A percentile compares a stretch with the other conserved stretches of the same genome.
Evolutionary conservation across 64 coral and sea anemone genomes (phyloP).

Genomic region (Dendronephthya gigantea): DNA sequence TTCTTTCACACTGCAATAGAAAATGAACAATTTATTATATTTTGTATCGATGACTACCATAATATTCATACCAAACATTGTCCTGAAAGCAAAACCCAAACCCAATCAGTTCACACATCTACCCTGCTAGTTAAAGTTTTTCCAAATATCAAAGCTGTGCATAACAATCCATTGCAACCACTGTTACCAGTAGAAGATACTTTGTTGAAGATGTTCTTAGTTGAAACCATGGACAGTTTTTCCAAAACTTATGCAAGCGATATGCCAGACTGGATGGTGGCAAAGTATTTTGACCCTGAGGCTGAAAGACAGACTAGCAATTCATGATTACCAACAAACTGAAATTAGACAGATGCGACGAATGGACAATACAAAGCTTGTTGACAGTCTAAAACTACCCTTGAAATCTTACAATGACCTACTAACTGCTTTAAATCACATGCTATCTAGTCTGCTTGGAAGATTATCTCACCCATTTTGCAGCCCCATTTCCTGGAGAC

Average conservation of each 20-base stretch:
- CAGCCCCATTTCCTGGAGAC: neutral
- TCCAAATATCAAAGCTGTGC: neutral
- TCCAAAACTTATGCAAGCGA: neutral
- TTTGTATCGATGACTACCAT: slow-evolving; percentile 11
- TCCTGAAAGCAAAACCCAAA: neutral
- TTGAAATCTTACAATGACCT: neutral
- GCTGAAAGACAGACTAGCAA: neutral
- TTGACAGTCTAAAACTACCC: neutral
- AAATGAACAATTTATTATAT: slow-evolving; percentile 9
- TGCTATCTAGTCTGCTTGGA: neutral
- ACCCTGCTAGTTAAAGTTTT: neutral
- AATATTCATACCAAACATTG: slow-evolving; percentile 3
- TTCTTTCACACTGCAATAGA: neutral
- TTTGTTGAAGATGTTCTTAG: neutral
- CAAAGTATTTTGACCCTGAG: slow-evolving; percentile 8
- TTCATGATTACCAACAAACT: neutral
- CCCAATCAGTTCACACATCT: neutral
- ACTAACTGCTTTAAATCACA: neutral
- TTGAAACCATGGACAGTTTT: neutral
- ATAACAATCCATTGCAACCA: neutral
- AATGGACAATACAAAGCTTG: neutral
- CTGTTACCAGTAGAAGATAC: neutral
- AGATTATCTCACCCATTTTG: neutral
- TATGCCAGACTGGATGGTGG: slow-evolving; percentile 3
- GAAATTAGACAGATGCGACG: neutral